Base-by-base conservation (phyloP, 2,888 invertebrate species). In the Heliconius ismenius region DNA sequence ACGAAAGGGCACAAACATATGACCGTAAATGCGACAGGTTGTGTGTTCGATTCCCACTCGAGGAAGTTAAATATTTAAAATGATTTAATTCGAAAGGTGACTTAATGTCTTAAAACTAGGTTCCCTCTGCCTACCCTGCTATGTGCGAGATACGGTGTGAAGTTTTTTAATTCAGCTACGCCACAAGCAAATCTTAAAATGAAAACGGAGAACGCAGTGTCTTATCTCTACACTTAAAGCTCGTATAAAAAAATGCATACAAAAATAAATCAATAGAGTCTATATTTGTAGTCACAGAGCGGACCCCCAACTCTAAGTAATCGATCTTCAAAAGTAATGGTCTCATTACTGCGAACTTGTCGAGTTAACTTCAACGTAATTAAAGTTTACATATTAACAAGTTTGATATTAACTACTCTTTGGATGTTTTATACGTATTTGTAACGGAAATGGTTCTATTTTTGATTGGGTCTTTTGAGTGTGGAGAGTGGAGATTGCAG, bases 251-350 rank as follows among this genome's bases (percentile, higher is more conserved):
- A 49, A 28, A 63, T 63, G 18, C 18, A 58, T 10, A 58, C 28
- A 28, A 10, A 28, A 15, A 36, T n/a, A n/a, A 65, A 54, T n/a
- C 32, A 32, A n/a, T 70, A 70, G 32, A 58, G 70, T 58, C 58
- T 15, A 36, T 58, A 58, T 21, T 70, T 13, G 54, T 32, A 32
- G 36, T 15, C 3, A 58, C 13, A 58, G 11, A n/a, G 11, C n/a
- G n/a, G 58, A 13, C 24, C 67, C 67, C 18, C 26, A 15, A 67
- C 67, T 39, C 18, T 39, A 70, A 70, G 76, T 74, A 68, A 76
- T 79, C 74, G 72, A 74, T 79, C 76, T 79, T 65, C 28, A 43
- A 32, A 68, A 78, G 74, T 74, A 76, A 78, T 70, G 67, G 58
- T 67, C 67, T 76, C 73, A 60, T 76, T 76, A 72, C 65, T 24